Conservation (phyloP, 2,888 invertebrate genomes). For the Quadroppia sp. region DNA sequence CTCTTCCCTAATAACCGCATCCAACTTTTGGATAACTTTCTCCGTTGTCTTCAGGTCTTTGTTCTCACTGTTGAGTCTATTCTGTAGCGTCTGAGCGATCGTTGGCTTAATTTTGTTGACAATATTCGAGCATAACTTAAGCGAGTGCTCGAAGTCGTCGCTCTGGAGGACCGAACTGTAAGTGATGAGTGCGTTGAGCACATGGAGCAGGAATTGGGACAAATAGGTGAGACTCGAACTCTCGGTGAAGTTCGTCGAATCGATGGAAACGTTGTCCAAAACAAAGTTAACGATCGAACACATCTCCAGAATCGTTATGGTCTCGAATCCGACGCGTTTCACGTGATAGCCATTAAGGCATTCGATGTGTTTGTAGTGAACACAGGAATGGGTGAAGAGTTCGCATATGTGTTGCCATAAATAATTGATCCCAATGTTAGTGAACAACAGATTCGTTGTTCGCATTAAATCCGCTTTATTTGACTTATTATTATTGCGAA, state of each 20-base stretch:
- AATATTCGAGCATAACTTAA: constrained; percentile 38
- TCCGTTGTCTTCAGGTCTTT: constrained; percentile 2
- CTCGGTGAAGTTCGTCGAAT: constrained; percentile 14
- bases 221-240: constrained; percentile 32
- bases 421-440: constrained; percentile 75
- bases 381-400: constrained; percentile 34
- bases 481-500: constrained; percentile 30
- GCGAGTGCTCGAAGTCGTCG: constrained; percentile 29
- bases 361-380: constrained; percentile 23
- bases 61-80: constrained; percentile 12
- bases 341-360: constrained; percentile 49
- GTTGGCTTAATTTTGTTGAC: constrained; percentile 37
- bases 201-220: constrained; percentile 36
- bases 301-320: constrained; percentile 59
- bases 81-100: constrained; percentile 36
- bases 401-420: constrained; percentile 61
- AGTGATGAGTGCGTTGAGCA: constrained; percentile 2
- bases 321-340: constrained; percentile 59
- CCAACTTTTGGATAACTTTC: constrained; percentile 1
- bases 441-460: constrained; percentile 76
- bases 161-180: constrained; percentile 1
- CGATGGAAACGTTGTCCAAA: constrained; percentile 56
- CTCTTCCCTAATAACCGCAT: constrained; percentile 37
- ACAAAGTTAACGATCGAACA: constrained; percentile 70
- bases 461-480: constrained; percentile 64